A percentile compares a stretch with the other conserved stretches of the same genome.
Evolutionary conservation across 2,113 vertebrate species (phyloP).

Genomic region (Caranx ignobilis): DNA sequence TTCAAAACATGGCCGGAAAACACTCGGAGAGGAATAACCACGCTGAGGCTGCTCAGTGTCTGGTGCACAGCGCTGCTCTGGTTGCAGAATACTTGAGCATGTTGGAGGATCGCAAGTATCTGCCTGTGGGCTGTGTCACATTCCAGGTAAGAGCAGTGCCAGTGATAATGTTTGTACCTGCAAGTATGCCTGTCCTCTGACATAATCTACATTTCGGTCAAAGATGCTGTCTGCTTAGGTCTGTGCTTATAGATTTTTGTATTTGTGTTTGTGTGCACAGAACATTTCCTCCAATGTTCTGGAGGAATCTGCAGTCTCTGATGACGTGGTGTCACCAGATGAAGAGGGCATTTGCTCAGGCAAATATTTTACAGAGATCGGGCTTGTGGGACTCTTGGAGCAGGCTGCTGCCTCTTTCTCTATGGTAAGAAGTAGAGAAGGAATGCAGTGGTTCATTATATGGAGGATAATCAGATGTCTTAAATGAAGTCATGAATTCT

Average conservation of each 20-base stretch:
- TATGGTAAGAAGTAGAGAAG: conserved; percentile 86
- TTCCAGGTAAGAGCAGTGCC: conserved; percentile 89
- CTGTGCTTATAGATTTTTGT: not conserved
- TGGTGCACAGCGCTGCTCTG: conserved; percentile 97
- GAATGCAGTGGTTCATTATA: not conserved
- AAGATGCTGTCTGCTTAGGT: not conserved
- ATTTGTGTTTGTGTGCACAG: conserved; percentile 70
- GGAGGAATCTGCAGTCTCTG: conserved; percentile 98
- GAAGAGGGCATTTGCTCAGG: conserved; percentile 99
- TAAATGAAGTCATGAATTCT: not conserved
- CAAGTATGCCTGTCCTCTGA: not conserved
- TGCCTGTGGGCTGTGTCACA: conserved; percentile 98
- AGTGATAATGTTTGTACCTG: not conserved
- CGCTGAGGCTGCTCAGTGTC: conserved; percentile 96
- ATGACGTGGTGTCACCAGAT: conserved; percentile 97
- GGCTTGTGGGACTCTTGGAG: conserved; percentile 96
- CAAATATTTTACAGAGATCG: conserved; percentile 98
- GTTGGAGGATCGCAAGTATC: conserved; percentile 98
- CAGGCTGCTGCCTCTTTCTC: conserved; percentile 97
- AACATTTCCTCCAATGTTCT: conserved; percentile 98
- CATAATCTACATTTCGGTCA: not conserved
- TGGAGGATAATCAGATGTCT: not conserved
- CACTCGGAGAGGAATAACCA: conserved; percentile 97
- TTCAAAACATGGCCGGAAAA: conserved; percentile 99
- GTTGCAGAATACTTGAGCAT: conserved; percentile 98